These are phyloP conservation scores for Sceloporus undulatus DNA, from an alignment of 2,113 vertebrate species.

Conservation along the genomic window DNA sequence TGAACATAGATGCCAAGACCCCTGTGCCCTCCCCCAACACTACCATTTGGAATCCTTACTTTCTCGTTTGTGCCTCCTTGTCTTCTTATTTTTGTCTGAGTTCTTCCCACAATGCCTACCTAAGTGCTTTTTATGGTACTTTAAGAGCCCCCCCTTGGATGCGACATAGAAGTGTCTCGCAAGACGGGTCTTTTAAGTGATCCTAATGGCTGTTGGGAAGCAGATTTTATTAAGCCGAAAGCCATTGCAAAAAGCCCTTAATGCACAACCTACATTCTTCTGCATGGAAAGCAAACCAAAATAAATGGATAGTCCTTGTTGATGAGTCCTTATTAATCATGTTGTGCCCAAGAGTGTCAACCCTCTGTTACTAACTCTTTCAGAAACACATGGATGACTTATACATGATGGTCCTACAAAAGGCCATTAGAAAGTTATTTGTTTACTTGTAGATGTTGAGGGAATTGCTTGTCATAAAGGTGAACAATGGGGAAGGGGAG, in stretches of 20 bases:
- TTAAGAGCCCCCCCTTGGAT: neutral
- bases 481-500: neutral
- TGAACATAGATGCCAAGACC: neutral
- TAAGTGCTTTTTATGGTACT: neutral
- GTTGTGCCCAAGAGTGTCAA: neutral
- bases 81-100: neutral
- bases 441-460: neutral
- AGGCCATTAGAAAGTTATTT: accelerated
- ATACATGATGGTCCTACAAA: neutral
- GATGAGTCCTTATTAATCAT: neutral
- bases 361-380: neutral
- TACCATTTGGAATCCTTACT: slow-evolving; percentile 8
- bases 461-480: neutral
- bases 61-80: neutral
- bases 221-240: slow-evolving; percentile 15
- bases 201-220: neutral
- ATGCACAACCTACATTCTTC: accelerated
- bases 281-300: neutral
- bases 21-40: neutral
- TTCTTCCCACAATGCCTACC: neutral
- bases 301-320: neutral
- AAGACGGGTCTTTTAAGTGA: slow-evolving; percentile 11
- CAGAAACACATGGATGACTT: neutral
- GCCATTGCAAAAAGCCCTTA: neutral
- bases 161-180: neutral